Evolutionary conservation across 2,888 invertebrate species (phyloP).

Genomic region (Eulithis testata): DNA sequence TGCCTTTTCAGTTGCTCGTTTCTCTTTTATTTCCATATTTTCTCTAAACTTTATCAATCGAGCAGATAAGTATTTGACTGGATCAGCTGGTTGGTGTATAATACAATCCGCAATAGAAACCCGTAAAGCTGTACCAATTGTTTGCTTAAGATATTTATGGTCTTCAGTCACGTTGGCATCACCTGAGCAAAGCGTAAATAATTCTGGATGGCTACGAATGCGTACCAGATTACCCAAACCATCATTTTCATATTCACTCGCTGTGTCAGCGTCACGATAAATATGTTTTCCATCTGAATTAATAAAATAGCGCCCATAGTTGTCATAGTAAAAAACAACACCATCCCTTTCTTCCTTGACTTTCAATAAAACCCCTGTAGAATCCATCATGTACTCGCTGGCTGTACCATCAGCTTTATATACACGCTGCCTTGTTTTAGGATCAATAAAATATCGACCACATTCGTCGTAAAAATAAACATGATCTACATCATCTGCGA

Average conservation of each 20-base stretch:
- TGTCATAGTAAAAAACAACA: constrained; percentile 70
- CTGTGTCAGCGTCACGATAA: constrained; percentile 68
- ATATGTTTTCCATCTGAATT: constrained; percentile 71
- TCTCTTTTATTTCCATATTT: constrained; percentile 69
- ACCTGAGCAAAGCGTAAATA: constrained; percentile 68
- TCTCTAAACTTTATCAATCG: constrained; percentile 68
- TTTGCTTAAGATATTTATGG: constrained; percentile 70
- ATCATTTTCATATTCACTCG: constrained; percentile 78
- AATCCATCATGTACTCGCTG: constrained; percentile 77
- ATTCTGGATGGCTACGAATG: constrained; percentile 66
- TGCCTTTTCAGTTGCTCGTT: constrained; percentile 61
- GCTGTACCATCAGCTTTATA: constrained; percentile 71
- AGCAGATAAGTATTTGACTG: constrained; percentile 69
- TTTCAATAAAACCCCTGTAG: constrained; percentile 69
- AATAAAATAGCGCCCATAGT: constrained; percentile 74
- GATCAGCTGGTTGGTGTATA: constrained; percentile 73
- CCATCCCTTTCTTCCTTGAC: constrained; percentile 70
- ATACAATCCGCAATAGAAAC: constrained; percentile 72
- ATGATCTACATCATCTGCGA: constrained; percentile 66
- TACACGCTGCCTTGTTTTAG: constrained; percentile 63
- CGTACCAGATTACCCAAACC: constrained; percentile 79
- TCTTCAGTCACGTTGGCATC: constrained; percentile 75
- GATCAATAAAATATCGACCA: constrained; percentile 71
- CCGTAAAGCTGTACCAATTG: constrained; percentile 70
- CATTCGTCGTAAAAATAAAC: constrained; percentile 77